A percentile compares a stretch with the other conserved stretches of the same genome.
phyloP scores from a whole-genome alignment of 2,797 vertebrate species.

The Botia kubotai region DNA sequence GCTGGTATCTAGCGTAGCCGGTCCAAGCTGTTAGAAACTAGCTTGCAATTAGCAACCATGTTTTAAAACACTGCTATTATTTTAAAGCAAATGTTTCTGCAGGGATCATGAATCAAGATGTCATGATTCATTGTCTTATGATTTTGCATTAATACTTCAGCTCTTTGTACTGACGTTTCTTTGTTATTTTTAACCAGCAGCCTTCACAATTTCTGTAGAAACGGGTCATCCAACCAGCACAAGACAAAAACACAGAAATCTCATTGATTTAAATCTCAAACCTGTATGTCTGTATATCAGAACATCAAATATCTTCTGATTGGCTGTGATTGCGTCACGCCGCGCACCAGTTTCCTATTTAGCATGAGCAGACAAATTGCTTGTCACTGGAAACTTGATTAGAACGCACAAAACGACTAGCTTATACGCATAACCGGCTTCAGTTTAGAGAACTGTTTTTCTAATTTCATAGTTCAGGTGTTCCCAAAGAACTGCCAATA shows the following conservation, averaged over 20 bases:
- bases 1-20: no score
- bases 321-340: neutral
- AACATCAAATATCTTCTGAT: neutral
- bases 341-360: neutral
- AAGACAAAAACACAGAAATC: no score
- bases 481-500: constrained; percentile 37
- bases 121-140: no score
- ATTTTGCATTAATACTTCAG: no score
- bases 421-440: neutral
- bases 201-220: neutral
- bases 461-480: constrained; percentile 32
- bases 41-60: no score
- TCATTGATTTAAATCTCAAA: no score
- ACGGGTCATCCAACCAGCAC: neutral
- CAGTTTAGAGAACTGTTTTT: neutral
- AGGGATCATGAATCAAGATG: no score
- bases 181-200: no score
- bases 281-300: neutral
- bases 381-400: constrained; percentile 32
- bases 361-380: neutral
- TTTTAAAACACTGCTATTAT: no score
- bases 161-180: no score
- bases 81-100: no score
- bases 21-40: no score
- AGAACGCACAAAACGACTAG: neutral